phyloP scores from a whole-genome alignment of 2,888 invertebrate genomes.

The Troides helena region DNA sequence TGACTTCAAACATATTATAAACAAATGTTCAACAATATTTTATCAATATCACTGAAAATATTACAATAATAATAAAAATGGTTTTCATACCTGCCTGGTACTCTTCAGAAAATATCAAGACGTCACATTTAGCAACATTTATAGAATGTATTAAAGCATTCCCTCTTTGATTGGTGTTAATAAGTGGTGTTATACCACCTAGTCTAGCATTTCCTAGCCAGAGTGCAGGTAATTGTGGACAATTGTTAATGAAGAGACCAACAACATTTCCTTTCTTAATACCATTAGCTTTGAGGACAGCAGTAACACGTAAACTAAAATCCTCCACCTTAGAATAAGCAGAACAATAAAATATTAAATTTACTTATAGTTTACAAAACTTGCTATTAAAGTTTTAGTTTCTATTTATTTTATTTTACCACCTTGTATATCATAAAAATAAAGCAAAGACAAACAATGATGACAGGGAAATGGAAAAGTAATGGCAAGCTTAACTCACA shows the following conservation, averaged over 20 bases:
- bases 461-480: too few species aligned
- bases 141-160: slow-evolving; percentile 93
- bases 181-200: slow-evolving; percentile 91
- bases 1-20: too few species aligned
- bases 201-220: slow-evolving; percentile 97
- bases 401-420: too few species aligned
- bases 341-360: slow-evolving; percentile 8
- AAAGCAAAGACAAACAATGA: too few species aligned
- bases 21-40: too few species aligned
- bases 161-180: slow-evolving; percentile 94
- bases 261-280: slow-evolving; percentile 93
- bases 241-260: slow-evolving; percentile 93
- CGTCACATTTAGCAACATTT: slow-evolving; percentile 90
- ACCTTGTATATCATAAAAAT: too few species aligned
- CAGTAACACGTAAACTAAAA: slow-evolving; percentile 91
- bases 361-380: too few species aligned
- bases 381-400: too few species aligned
- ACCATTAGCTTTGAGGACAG: slow-evolving; percentile 88
- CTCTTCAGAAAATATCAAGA: slow-evolving; percentile 89
- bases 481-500: too few species aligned
- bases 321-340: slow-evolving; percentile 86
- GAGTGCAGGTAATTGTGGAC: slow-evolving; percentile 92
- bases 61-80: too few species aligned
- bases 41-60: too few species aligned
- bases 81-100: slow-evolving; percentile 80